Evolutionary conservation across 37 sponge, comb jelly and placozoan species (phyloP), one percentile per base, ranked within the genome.

Genomic region (Crambe crambe): DNA sequence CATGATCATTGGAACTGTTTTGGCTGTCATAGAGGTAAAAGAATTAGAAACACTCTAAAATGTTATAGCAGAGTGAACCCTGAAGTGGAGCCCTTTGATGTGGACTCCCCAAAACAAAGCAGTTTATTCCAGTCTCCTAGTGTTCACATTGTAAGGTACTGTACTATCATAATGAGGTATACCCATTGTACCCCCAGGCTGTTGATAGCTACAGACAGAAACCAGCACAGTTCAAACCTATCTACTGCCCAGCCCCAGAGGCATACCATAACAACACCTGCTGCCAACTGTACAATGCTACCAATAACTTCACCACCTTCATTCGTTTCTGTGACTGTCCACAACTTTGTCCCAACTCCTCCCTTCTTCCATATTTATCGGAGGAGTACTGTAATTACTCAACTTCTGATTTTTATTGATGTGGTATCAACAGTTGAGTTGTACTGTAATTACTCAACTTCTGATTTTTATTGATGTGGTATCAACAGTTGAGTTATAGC

Each of bases 1-100:
- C 64, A 83, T 86, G 83, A 2, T 91, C 68, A 81, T 86, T 44
- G 91, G 91, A 30, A 86, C 87, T 12, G 76, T 32, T 0, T 56
- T 73, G 60, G 82, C 91, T 38, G 78, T 91, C 34, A 21, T 37
- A 25, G 56, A 57, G 58, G 76, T 83, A 43, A 20, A 73, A 10
- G 66, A n/a, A n/a, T n/a, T n/a, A n/a, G n/a, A n/a, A n/a, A n/a
- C n/a, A n/a, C n/a, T n/a, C n/a, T n/a, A n/a, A n/a, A n/a, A n/a
- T n/a, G n/a, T n/a, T n/a, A n/a, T n/a, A n/a, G n/a, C n/a, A n/a
- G n/a, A n/a, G n/a, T n/a, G n/a, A n/a, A n/a, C n/a, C n/a, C n/a
- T n/a, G n/a, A n/a, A n/a, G n/a, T n/a, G n/a, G n/a, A n/a, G n/a
- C n/a, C n/a, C n/a, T n/a, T n/a, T n/a, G n/a, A n/a, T n/a, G n/a